Base-by-base conservation (phyloP, 2,113 vertebrate genomes). In the Tragelaphus scriptus region DNA sequence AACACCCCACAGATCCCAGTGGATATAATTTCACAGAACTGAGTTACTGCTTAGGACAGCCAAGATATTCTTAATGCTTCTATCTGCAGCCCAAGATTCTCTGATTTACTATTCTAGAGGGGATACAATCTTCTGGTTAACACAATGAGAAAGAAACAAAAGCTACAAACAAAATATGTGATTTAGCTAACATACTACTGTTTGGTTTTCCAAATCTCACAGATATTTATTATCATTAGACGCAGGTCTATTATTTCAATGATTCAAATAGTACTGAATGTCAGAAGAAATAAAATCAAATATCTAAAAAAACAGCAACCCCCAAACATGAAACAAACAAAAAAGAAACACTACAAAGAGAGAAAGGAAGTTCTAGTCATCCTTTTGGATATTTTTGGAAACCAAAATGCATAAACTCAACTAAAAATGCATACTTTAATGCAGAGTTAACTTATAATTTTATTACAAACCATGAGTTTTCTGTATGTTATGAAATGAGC, bases 1-100 rank as follows among this genome's bases (percentile, higher is more conserved):
- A 84, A 55, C 51, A 79, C n/a, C 77, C 90, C 1, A 53, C 58
- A 59, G 55, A 82, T 97, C 96, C 92, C 96, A 85, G 55, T 89
- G 88, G 95, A 96, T 96, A 59, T 65, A 82, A 96, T 92, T 97
- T 92, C 77, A 95, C 59, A 88, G 87, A 85, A 30, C 55, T 65
- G 61, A 82, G 36, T 94, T 92, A 91, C 77, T 88, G 55, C 84
- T 93, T 68, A 90, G 51, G 11, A 85, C 1, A 1, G 9, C 40
- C 11, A 36, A 93, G 88, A 55, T 59, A 84, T 91, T 91, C 71
- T 94, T 89, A 89, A 82, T 93, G 56, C n/a, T 84, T 75, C 56
- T 13, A 25, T 44, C 30, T 19, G 9, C 55, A 85, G 28, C 59
- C 80, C 26, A 6, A n/a, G 88, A 97, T 40, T 91, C 58, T 86